Evolutionary conservation across 2,888 invertebrate species (phyloP), one percentile per base, ranked within the genome.

Genomic region (Tupiocoris notatus): DNA sequence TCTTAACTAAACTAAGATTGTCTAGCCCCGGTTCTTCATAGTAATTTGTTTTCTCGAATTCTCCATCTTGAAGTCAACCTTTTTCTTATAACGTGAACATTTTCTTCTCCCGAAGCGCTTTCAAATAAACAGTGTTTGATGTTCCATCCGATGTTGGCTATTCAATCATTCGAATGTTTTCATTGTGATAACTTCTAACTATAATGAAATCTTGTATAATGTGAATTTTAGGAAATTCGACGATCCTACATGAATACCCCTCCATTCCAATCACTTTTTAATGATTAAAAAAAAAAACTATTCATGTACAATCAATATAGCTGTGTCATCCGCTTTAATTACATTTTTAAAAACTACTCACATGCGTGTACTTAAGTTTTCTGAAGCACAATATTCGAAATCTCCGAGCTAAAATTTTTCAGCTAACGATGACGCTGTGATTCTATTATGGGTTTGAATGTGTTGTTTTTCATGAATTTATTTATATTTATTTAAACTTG

Each of bases 241-340:
- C 39, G n/a, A 70, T 73, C 24, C 25, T 54, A 20, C 54, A 73
- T 20, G n/a, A 21, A 73, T 62, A 54, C 73, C 56, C 54, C 24
- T 61, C 73, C 54, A 73, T 73, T 73, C 70, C 70, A 70, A 73
- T 73, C 73, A 63, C 73, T 73, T 18, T 62, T 17, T 73, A 73
- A 54, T 7, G 25, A 54, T 70, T 62, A 65, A 12, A 39, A 39
- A 39, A 39, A 12, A 39, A 3, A 12, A 39, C 39, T 66, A 75
- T 75, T 75, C 65, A 57, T 75, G 75, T 65, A 75, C 75, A 75
- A 75, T 75, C 75, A 75, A 65, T 23, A 57, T 74, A 74, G 65
- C 74, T 75, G 75, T 75, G 75, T 75, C 64, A 64, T 21, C 54
- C 54, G 73, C 63, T 62, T 73, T 70, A 68, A 56, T 70, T n/a